Evolutionary conservation across 2,113 vertebrate species (phyloP), one percentile per base, ranked within the genome.

Genomic region (Cephalopterus ornatus): DNA sequence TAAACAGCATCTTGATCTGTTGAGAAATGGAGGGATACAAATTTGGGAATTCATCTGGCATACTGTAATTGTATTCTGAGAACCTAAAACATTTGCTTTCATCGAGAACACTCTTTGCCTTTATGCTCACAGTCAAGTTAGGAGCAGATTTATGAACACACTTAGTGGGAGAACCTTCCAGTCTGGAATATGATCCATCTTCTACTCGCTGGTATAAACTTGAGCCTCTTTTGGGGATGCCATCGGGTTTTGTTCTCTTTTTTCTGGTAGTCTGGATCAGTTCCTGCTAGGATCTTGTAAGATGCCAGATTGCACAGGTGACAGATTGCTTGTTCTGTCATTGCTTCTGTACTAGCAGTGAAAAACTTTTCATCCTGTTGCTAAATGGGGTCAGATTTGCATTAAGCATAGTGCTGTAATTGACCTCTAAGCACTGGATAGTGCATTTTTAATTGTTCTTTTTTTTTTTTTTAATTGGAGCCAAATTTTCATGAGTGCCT

Each of bases 61-160:
- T 90, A 49, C 16, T 41, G 6, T 50, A 52, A 27, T 6, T 88
- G 3, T 58, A 14, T 75, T 85, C 33, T 85, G 41, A 68, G 88
- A 86, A 65, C 16, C 18, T 85, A 11, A 85, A 83, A 71, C 26
- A 66, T 26, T 77, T 92, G 22, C 22, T 80, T 92, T 78, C 14
- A 4, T 49, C 0, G 0, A 35, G 21, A 59, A 35, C 0, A 0
- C 8, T 71, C 17, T 59, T 90, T 22, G 19, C 15, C 5, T 59
- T 85, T 67, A 28, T 53, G 14, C 23, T 85, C 23, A 59, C 26
- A 66, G 28, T 81, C 42, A 75, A 59, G 14, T 42, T 50, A n/a
- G 52, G 32, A 55, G 56, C 33, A 78, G 24, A 82, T 68, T 55
- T 67, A 24, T 26, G 66, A 58, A 15, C 11, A 21, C 3, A 3